phyloP scores from a whole-genome alignment of 2,888 invertebrate genomes.

The Diaperis boleti region DNA sequence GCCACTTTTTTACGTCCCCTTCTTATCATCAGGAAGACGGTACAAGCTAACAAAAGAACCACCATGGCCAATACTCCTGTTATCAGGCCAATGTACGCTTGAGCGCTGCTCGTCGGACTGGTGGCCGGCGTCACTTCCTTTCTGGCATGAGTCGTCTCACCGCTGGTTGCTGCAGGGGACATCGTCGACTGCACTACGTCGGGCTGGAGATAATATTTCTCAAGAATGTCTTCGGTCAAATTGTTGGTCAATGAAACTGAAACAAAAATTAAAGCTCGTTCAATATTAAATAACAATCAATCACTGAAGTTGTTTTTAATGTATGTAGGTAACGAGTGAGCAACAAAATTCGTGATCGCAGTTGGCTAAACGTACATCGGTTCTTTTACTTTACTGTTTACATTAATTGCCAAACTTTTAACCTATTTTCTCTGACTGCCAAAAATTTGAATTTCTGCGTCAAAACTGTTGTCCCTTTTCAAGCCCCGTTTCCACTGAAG shows the following conservation, averaged over 20 bases:
- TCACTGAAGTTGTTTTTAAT: too few relatives aligned
- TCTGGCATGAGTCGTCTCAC: conserved; percentile 68
- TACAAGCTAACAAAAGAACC: conserved; percentile 74
- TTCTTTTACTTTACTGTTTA: too few relatives aligned
- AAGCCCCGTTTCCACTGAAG: too few relatives aligned
- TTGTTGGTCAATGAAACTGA: conserved; percentile 71
- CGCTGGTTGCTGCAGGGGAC: conserved; percentile 58
- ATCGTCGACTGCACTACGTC: conserved; percentile 62
- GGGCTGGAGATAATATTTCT: conserved; percentile 73
- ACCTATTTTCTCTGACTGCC: too few relatives aligned
- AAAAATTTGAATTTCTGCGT: too few relatives aligned
- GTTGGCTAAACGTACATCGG: too few relatives aligned
- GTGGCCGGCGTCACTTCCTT: conserved; percentile 71
- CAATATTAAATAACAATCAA: too few relatives aligned
- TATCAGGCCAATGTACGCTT: conserved; percentile 74
- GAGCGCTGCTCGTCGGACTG: conserved; percentile 71
- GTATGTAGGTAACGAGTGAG: too few relatives aligned
- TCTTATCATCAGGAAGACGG: conserved; percentile 75
- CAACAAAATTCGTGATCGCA: too few relatives aligned
- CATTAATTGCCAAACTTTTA: too few relatives aligned
- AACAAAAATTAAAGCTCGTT: conserved; percentile 36
- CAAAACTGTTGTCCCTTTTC: too few relatives aligned
- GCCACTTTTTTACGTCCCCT: conserved; percentile 75
- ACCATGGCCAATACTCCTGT: conserved; percentile 77
- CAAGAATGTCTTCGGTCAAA: conserved; percentile 72